Conservation (phyloP, 1,140 invertebrate species). For the Dendrolimus kikuchii region DNA sequence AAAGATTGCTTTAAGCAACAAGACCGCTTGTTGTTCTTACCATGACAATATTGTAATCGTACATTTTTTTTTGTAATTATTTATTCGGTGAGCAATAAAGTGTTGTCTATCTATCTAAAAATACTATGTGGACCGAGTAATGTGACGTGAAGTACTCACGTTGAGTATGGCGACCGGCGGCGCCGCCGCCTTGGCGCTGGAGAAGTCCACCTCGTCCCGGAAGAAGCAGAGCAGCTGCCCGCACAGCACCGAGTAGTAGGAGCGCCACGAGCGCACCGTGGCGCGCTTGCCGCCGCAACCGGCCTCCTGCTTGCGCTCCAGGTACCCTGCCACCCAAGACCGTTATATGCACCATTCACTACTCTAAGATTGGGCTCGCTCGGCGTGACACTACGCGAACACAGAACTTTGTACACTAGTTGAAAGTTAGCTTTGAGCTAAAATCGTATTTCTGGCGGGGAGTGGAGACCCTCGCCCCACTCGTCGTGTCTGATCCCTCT, state of each 20-base stretch:
- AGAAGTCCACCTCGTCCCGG: constrained; percentile 94
- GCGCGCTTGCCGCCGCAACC: constrained; percentile 95
- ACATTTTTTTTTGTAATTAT: not conserved
- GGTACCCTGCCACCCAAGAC: constrained; percentile 55
- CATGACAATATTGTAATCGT: too few species aligned
- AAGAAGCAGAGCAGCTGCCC: constrained; percentile 98
- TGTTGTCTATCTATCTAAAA: not conserved
- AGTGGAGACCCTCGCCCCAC: too few species aligned
- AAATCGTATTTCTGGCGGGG: too few species aligned
- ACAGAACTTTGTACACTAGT: too few species aligned
- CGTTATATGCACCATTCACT: too few species aligned
- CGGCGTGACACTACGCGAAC: too few species aligned
- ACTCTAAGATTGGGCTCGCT: not conserved
- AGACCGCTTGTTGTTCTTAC: too few species aligned
- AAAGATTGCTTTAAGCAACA: too few species aligned
- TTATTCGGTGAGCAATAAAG: not conserved
- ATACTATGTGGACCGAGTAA: not conserved
- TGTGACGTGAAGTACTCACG: constrained; percentile 58
- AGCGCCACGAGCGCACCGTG: constrained; percentile 95
- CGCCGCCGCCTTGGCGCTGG: constrained; percentile 87
- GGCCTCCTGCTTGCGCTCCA: constrained; percentile 96
- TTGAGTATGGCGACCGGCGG: constrained; percentile 93
- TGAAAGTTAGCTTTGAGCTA: too few species aligned
- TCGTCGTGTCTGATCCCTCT: too few species aligned
- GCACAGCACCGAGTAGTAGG: constrained; percentile 95